Evolutionary conservation across 2,113 vertebrate genomes (phyloP).

Genomic region (Gobio gobio): DNA sequence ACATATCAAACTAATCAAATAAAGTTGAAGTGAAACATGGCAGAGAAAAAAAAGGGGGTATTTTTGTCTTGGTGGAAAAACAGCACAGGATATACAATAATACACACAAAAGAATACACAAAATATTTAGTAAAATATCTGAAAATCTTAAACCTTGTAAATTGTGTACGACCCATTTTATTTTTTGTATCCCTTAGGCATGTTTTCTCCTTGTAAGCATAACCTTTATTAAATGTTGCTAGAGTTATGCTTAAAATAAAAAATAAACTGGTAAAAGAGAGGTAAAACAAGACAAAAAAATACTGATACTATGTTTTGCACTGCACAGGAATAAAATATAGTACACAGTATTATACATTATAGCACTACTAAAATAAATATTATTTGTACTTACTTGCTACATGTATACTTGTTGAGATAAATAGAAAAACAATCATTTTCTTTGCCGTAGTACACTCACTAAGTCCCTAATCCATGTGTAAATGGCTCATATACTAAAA

Average conservation of each 20-base stretch:
- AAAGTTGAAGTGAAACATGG: background rate
- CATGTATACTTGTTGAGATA: background rate
- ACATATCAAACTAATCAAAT: slow-evolving; percentile 5
- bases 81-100: background rate
- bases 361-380: background rate
- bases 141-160: background rate
- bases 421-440: slow-evolving; percentile 47
- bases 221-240: background rate
- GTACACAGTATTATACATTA: background rate
- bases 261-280: background rate
- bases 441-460: slow-evolving; percentile 3
- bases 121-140: background rate
- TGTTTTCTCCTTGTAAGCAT: background rate
- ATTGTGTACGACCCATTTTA: background rate
- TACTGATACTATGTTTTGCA: background rate
- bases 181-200: background rate
- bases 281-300: background rate
- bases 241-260: background rate
- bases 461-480: background rate
- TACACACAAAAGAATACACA: background rate
- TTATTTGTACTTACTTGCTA: slow-evolving; percentile 49
- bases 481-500: slow-evolving; percentile 33
- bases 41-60: background rate
- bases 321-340: slow-evolving; percentile 3
- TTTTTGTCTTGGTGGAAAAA: background rate